Conservation (phyloP, 2,113 vertebrate species). For the Entomyzon cyanotis region DNA sequence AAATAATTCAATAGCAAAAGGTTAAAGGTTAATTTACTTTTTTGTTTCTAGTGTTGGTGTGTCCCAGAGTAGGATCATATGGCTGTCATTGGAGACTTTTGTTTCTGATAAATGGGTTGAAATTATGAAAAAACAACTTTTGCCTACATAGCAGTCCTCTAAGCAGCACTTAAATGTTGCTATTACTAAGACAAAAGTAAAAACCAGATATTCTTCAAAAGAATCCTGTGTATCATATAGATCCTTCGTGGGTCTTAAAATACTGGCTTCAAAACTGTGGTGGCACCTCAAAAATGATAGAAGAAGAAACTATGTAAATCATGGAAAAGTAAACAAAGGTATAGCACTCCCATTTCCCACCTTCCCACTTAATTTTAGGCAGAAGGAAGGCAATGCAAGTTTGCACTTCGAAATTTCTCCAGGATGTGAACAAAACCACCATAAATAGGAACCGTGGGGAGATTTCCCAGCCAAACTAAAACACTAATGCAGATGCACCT, state of each 20-base stretch:
- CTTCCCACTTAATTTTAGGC: not conserved
- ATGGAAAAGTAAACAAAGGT: not conserved
- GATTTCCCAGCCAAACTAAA: not conserved
- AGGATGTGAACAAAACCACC: not conserved
- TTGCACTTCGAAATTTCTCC: not conserved
- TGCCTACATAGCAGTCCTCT: not conserved
- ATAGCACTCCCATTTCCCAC: not conserved
- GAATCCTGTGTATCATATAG: not conserved
- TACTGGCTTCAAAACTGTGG: not conserved
- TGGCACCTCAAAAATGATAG: not conserved
- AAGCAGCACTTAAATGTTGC: not conserved
- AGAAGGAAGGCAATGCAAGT: not conserved
- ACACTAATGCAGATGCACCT: not conserved
- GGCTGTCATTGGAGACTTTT: not conserved
- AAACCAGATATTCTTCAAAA: not conserved
- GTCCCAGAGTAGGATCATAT: not conserved
- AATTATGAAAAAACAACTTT: not conserved
- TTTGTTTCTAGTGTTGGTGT: not conserved
- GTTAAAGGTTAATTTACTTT: not conserved
- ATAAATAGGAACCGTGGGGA: not conserved
- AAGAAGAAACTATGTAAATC: not conserved
- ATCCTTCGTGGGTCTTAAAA: not conserved
- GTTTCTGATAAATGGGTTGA: not conserved
- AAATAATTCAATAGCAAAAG: not conserved
- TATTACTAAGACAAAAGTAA: not conserved